Evolutionary conservation across 2,888 invertebrate genomes (phyloP), one percentile per base, ranked within the genome.

Genomic region (Monochamus alternatus): DNA sequence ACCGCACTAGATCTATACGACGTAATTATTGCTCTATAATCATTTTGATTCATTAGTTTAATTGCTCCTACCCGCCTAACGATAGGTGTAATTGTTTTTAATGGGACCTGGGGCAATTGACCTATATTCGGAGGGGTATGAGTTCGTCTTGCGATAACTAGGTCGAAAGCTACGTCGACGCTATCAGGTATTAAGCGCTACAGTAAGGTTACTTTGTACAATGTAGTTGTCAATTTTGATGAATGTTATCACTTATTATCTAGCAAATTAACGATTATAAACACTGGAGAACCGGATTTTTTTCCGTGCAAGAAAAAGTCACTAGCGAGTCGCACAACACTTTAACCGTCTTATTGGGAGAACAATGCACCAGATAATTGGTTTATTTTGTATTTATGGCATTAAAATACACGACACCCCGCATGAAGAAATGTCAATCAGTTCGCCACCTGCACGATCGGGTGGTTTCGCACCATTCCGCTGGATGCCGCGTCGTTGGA

Each of bases 401-500:
- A 81, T 80, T 80, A 83, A 84, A 76, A 81, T 84, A 80, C 85
- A 86, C 85, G 83, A 85, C 84, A 86, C 84, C 83, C 86, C 86
- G 85, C 86, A 87, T 87, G 86, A 86, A 87, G 86, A 88, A 87
- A 88, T 86, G 88, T 89, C 88, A 88, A 88, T 88, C 88, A 87
- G 87, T 85, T 86, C 87, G 87, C 89, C 88, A 88, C 89, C 88
- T 88, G 87, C 86, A 84, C 83, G 84, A 87, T 89, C 89, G 86
- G 75, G 74, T 73, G 64, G 75, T 81, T 81, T 87, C 89, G 89
- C 84, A 76, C 70, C 80, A 81, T 84, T 85, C 86, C 88, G 88
- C 84, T 80, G 80, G 84, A 82, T 85, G 86, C 85, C 88, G 87
- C 86, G 85, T 84, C 87, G 84, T 75, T 83, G 83, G 79, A 83